A percentile compares a stretch with the other conserved stretches of the same genome.
phyloP scores from a whole-genome alignment of 2,797 vertebrate genomes.

The Paratrypauchen microcephalus region DNA sequence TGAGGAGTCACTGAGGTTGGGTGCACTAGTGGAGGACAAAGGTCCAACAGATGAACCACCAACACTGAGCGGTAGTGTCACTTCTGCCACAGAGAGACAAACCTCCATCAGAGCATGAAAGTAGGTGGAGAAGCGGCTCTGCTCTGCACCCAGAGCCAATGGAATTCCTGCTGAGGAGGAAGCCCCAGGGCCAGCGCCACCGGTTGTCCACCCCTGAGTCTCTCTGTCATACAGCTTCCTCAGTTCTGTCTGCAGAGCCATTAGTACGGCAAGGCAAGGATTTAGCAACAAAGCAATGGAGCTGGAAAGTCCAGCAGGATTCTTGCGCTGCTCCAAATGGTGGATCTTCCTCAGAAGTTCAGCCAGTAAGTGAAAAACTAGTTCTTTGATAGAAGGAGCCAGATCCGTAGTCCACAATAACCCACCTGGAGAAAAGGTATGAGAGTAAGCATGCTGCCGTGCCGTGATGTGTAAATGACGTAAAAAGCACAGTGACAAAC shows the following conservation, averaged over 20 bases:
- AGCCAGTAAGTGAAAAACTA: conserved; percentile 90
- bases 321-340: conserved; percentile 87
- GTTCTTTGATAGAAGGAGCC: conserved; percentile 92
- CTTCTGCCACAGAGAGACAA: conserved; percentile 94
- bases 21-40: conserved; percentile 85
- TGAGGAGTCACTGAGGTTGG: conserved; percentile 94
- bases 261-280: conserved; percentile 94
- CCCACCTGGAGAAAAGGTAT: conserved; percentile 78
- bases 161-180: conserved; percentile 77
- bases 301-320: conserved; percentile 85
- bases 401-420: conserved; percentile 96
- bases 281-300: conserved; percentile 95
- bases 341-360: conserved; percentile 95
- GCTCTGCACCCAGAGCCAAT: conserved; percentile 77
- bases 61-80: conserved; percentile 92
- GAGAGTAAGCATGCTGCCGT: background rate
- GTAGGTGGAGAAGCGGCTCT: conserved; percentile 94
- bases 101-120: conserved; percentile 97
- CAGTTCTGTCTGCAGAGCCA: conserved; percentile 95
- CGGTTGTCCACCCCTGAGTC: conserved; percentile 89
- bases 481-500: conserved; percentile 69
- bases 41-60: conserved; percentile 82
- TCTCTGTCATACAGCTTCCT: conserved; percentile 94
- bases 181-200: conserved; percentile 68
- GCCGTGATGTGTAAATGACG: background rate